Evolutionary conservation across 2,797 vertebrate genomes (phyloP).

Genomic region (Phyllotis vaccarum): DNA sequence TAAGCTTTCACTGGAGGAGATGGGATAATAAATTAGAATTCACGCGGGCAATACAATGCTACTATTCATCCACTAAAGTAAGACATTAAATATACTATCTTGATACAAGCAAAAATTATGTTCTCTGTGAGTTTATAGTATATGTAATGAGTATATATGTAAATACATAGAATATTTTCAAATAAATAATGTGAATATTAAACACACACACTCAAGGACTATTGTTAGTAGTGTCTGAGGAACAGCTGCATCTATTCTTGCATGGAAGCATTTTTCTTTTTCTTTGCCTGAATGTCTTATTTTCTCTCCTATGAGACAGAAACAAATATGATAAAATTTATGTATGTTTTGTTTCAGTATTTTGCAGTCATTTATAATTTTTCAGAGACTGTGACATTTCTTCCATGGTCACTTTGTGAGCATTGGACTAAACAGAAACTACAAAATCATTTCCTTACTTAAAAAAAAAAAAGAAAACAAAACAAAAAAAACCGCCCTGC

Average conservation of each 20-base stretch:
- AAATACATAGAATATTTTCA: background rate
- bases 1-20: background rate
- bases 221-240: background rate
- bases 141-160: background rate
- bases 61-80: background rate
- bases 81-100: background rate
- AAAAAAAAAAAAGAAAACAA: background rate
- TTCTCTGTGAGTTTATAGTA: background rate
- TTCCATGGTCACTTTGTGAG: background rate
- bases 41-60: background rate
- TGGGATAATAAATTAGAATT: background rate
- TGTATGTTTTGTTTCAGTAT: background rate
- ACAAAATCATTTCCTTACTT: background rate
- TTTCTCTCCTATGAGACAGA: background rate
- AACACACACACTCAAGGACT: background rate
- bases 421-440: background rate
- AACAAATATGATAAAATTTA: background rate
- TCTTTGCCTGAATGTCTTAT: background rate
- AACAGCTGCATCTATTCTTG: background rate
- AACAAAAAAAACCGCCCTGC: background rate
- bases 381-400: background rate
- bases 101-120: constrained; percentile 26
- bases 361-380: constrained; percentile 15
- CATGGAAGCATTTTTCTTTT: background rate
- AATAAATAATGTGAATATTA: background rate